Evolutionary conservation across 2,888 invertebrate genomes (phyloP), one percentile per base, ranked within the genome.

Genomic region (Mycalesis mineus): DNA sequence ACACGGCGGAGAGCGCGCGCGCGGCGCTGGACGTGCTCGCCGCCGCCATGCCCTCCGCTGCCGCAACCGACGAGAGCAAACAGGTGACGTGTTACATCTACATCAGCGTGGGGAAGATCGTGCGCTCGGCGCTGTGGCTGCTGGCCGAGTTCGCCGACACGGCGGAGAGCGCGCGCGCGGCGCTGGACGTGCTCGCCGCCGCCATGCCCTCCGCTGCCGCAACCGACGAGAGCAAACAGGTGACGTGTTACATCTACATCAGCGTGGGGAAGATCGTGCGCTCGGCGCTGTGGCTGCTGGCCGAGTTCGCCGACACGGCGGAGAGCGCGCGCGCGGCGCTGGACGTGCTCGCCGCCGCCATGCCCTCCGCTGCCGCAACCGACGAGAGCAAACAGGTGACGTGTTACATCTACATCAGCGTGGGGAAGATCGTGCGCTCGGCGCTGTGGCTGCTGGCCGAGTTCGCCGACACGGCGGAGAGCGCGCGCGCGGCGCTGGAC

Each of bases 361-460:
- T 84, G 14, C 84, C 84, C 0, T 39, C 66, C 14, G 66, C 68
- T 5, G 58, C 0, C 62, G 51, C 0, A 0, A 9, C 71, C 6
- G 52, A 22, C 33, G 52, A 42, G 9, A 7, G 33, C 9, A 33
- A 52, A 7, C 33, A 41, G 7, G 52, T 52, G 13, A 52, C n/a
- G n/a, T n/a, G n/a, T n/a, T n/a, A n/a, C n/a, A n/a, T n/a, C n/a
- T n/a, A n/a, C n/a, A n/a, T n/a, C n/a, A 22, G 22, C 5, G 22
- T 22, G 22, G 22, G 22, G 3, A 96, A 95, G 89, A 95, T 98
- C 29, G 96, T 97, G 69, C 94, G 98, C 61, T 95, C 97, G 0
- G 97, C 98, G 1, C 90, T 99, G 55, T 99, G 99, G 99, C 96
- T 99, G 73, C 91, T 98, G 59, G 99, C 99, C 5, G 98, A 99